Base-by-base conservation (phyloP, 2,888 invertebrate species). In the Catocala fraxini region DNA sequence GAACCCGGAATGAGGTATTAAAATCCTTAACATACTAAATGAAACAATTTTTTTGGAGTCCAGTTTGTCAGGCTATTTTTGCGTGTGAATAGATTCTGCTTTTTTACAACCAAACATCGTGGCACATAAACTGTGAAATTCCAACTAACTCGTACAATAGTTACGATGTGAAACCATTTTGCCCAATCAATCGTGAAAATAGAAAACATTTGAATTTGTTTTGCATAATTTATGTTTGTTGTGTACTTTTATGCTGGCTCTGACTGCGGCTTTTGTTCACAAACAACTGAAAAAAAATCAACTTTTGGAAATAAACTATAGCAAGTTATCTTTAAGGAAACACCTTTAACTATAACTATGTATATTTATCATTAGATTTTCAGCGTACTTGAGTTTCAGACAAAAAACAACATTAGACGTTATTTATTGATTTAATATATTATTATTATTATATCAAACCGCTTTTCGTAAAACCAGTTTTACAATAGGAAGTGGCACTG, bases 1-100 rank as follows among this genome's bases (percentile, higher is more conserved):
- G 49, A 56, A 55, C 51, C 45, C 49, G 45, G 56, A 61, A 61
- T 56, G 55, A 65, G 43, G 63, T 63, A 52, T 46, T 15, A 25
- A 45, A 52, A 41, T 3, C 0, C 10, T 25, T 6, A 25, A 33
- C 1, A 25, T n/a, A n/a, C 0, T 5, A 34, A 34, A 11, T 7
- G 10, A 15, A 46, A 15, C 46, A 15, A 46, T 10, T 11, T 15
- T 42, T 55, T 5, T 1, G 25, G 35, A 9, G 6, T 39, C 35
- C 35, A 39, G 35, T 39, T 39, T 39, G 6, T 7, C 35, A 7
- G 35, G 35, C 2, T 39, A 9, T 39, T 39, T 39, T 6, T 39
- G 35, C 1, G 35, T 39, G 35, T 39, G 35, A 39, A 9, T 39
- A 39, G 35, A 39, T 39, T 39, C 35, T 9, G 7, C 35, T 39